Evolutionary conservation across 2,113 vertebrate genomes (phyloP).

Genomic region (Pterocles burchelli): DNA sequence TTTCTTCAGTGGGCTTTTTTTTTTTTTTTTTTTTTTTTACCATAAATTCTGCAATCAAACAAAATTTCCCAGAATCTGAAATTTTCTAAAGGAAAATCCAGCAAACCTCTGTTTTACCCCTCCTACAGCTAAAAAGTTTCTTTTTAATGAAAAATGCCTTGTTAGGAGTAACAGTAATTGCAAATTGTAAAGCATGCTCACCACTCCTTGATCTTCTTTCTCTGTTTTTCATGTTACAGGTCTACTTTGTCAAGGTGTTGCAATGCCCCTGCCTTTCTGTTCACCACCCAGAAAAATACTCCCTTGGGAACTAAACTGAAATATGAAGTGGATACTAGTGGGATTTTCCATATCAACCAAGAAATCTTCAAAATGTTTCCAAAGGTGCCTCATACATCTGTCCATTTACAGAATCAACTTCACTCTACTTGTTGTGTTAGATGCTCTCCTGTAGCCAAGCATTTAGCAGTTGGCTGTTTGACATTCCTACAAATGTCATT

Average conservation of each 20-base stretch:
- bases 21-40: not conserved
- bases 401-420: not conserved
- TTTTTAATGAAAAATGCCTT: not conserved
- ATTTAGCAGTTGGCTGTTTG: not conserved
- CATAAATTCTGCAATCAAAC: not conserved
- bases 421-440: not conserved
- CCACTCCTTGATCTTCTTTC: not conserved
- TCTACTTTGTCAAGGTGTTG: conserved; percentile 92
- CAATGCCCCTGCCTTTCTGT: conserved; percentile 94
- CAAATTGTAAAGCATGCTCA: not conserved
- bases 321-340: conserved; percentile 95
- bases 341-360: conserved; percentile 88
- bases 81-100: not conserved
- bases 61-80: not conserved
- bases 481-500: not conserved
- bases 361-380: conserved; percentile 98
- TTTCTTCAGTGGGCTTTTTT: not conserved
- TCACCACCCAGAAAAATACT: conserved; percentile 97
- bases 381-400: conserved; percentile 76
- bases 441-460: not conserved
- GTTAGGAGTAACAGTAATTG: not conserved
- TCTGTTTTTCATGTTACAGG: conserved; percentile 68
- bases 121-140: not conserved
- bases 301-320: conserved; percentile 92
- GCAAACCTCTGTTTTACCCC: not conserved